Evolutionary conservation across 2,113 vertebrate genomes (phyloP).

Genomic region (Sander lucioperca): DNA sequence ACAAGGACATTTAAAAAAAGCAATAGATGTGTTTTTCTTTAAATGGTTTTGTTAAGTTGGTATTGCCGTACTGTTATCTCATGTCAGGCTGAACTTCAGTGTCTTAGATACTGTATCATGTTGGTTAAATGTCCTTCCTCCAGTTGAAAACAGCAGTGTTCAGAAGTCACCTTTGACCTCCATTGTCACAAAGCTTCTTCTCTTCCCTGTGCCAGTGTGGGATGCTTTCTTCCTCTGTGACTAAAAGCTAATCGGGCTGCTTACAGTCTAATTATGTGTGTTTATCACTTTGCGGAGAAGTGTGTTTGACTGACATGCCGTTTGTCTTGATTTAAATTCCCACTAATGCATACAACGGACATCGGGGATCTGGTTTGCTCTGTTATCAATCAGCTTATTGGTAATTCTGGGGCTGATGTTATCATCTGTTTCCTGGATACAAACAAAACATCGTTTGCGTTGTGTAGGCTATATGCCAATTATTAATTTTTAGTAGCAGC

Average conservation of each 20-base stretch:
- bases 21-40: neutral
- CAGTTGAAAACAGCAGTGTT: neutral
- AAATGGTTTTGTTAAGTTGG: neutral
- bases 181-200: neutral
- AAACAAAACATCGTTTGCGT: constrained; percentile 48
- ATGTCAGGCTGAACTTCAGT: neutral
- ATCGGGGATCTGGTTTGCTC: neutral
- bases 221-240: neutral
- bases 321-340: constrained; percentile 44
- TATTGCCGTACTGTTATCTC: neutral
- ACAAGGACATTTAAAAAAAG: neutral
- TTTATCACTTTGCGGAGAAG: neutral
- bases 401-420: constrained; percentile 19
- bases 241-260: neutral
- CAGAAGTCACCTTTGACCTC: neutral
- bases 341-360: constrained; percentile 1
- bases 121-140: neutral
- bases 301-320: neutral
- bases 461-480: neutral
- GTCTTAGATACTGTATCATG: neutral
- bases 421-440: constrained; percentile 31
- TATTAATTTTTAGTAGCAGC: neutral
- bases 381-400: constrained; percentile 37
- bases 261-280: neutral
- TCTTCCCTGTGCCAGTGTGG: neutral